phyloP scores from a whole-genome alignment of 2,888 invertebrate genomes.

The Ectemnius lituratus region DNA sequence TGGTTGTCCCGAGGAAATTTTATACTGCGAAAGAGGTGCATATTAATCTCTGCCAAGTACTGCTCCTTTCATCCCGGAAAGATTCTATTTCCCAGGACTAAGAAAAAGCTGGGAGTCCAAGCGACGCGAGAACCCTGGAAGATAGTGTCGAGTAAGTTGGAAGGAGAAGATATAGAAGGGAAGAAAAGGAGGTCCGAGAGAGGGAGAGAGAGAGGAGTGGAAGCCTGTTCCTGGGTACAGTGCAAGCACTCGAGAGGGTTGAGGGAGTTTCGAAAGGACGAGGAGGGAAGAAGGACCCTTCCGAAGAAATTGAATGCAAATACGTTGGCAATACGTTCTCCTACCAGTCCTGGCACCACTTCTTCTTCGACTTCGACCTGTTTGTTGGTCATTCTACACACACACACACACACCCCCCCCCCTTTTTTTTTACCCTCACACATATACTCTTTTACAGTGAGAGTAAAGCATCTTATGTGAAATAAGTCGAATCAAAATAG shows the following conservation, averaged over 20 bases:
- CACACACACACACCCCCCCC: constrained; percentile 33
- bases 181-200: constrained; percentile 16
- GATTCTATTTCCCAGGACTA: constrained; percentile 50
- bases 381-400: constrained; percentile 49
- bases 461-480: constrained; percentile 4
- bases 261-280: not conserved
- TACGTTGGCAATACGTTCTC: constrained; percentile 60
- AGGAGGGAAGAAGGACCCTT: constrained; percentile 44
- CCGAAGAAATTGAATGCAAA: constrained; percentile 73
- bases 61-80: constrained; percentile 52
- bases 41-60: constrained; percentile 55
- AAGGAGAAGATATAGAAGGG: not conserved
- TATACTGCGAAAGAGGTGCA: constrained; percentile 33
- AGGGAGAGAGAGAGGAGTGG: constrained; percentile 31
- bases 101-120: constrained; percentile 31
- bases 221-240: not conserved
- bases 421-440: constrained; percentile 13
- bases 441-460: no score
- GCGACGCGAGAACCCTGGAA: not conserved
- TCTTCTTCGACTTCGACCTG: constrained; percentile 40
- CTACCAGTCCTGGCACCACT: constrained; percentile 27
- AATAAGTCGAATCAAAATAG: constrained; percentile 25
- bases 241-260: constrained; percentile 5
- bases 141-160: not conserved
- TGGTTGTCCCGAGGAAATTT: not conserved